Conservation (phyloP, 2,113 vertebrate species). For the Tachuris rubrigastra region DNA sequence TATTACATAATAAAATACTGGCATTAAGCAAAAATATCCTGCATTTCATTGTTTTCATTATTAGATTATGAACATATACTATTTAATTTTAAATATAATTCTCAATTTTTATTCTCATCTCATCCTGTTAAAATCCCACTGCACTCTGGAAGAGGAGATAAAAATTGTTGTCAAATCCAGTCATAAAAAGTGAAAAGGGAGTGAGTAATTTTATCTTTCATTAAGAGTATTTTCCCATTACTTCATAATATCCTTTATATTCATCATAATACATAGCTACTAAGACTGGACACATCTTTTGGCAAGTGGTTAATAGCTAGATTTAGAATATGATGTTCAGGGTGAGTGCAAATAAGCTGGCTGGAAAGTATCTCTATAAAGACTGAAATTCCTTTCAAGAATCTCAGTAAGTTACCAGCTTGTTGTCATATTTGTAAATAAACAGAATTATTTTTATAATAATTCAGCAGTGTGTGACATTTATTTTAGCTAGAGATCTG, state of each 20-base stretch:
- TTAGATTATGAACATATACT: neutral
- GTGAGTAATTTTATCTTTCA: neutral
- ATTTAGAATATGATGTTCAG: neutral
- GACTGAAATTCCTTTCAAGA: slow-evolving; percentile 42
- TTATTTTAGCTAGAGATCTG: slow-evolving; percentile 67
- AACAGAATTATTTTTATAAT: slow-evolving; percentile 64
- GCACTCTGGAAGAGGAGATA: neutral
- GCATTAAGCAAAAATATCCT: neutral
- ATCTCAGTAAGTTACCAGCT: neutral
- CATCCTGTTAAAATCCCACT: neutral
- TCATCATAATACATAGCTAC: neutral
- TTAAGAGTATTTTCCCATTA: neutral
- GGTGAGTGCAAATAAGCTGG: neutral
- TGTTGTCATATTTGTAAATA: slow-evolving; percentile 65
- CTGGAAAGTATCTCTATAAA: neutral
- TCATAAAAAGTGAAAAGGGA: neutral
- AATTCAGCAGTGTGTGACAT: slow-evolving; percentile 58
- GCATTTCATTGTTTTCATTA: neutral
- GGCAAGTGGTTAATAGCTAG: neutral
- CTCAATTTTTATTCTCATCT: neutral
- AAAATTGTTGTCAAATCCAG: neutral
- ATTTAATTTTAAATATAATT: neutral
- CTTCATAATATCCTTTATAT: neutral
- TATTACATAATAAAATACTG: neutral
- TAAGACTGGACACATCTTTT: neutral